Evolutionary conservation across 2,888 invertebrate species (phyloP).

Genomic region (Matsumyia berberina): DNA sequence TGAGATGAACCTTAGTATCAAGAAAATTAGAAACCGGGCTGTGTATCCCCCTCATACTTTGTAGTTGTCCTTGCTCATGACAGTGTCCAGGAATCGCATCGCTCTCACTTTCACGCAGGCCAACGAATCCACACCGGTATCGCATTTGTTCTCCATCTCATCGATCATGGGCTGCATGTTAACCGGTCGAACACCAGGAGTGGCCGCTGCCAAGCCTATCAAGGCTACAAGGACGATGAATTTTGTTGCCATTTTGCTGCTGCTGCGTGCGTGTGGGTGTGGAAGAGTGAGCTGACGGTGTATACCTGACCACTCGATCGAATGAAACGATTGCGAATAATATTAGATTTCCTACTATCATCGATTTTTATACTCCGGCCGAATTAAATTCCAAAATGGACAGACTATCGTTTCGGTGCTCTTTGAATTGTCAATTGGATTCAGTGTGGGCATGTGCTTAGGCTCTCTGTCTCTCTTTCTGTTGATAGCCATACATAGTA

Average conservation of each 20-base stretch:
- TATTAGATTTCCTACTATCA: constrained; percentile 84
- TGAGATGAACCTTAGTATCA: constrained; percentile 1
- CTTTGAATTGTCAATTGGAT: constrained; percentile 68
- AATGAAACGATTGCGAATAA: constrained; percentile 83
- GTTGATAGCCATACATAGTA: background rate
- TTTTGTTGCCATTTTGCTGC: constrained; percentile 78
- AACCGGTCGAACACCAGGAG: constrained; percentile 86
- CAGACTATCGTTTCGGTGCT: constrained; percentile 64
- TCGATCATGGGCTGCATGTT: constrained; percentile 90
- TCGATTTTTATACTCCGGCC: constrained; percentile 83
- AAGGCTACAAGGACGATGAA: constrained; percentile 84
- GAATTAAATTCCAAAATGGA: constrained; percentile 72
- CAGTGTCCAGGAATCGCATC: constrained; percentile 90
- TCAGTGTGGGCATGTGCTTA: constrained; percentile 13
- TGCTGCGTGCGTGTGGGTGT: constrained; percentile 7
- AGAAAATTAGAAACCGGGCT: background rate
- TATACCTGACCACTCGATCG: constrained; percentile 81
- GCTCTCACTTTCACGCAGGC: constrained; percentile 94
- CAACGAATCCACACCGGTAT: constrained; percentile 90
- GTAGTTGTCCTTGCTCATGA: constrained; percentile 91
- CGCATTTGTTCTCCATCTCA: constrained; percentile 90
- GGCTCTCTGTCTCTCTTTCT: constrained; percentile 37
- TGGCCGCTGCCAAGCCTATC: constrained; percentile 86
- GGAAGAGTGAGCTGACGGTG: constrained; percentile 44
- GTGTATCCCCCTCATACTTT: constrained; percentile 85